Evolutionary conservation across 2,797 vertebrate genomes (phyloP).

Genomic region (Acomys russatus): DNA sequence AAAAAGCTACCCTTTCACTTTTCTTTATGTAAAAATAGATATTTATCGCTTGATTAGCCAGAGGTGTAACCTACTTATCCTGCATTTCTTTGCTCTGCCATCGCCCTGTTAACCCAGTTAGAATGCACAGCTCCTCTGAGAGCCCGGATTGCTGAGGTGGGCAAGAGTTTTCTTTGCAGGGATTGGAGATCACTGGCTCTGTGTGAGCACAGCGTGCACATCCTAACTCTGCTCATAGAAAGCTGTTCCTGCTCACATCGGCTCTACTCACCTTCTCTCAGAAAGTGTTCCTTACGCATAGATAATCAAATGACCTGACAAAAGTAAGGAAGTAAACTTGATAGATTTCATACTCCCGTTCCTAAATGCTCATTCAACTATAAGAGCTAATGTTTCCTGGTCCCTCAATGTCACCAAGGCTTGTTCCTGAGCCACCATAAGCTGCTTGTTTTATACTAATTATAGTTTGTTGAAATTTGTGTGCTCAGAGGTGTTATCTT

Average conservation of each 20-base stretch:
- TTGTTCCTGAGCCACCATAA: neutral
- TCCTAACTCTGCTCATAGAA: neutral
- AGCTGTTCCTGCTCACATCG: neutral
- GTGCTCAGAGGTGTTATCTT: neutral
- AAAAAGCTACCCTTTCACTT: neutral
- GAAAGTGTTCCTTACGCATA: neutral
- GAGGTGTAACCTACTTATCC: constrained; percentile 18
- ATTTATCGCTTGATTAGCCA: constrained; percentile 50
- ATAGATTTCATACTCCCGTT: neutral
- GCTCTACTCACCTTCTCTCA: neutral
- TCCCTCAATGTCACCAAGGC: neutral
- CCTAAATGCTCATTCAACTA: neutral
- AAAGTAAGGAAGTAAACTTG: neutral
- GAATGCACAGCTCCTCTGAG: constrained; percentile 8
- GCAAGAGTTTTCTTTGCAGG: neutral
- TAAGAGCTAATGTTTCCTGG: neutral
- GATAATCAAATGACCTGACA: constrained; percentile 35
- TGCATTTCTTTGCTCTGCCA: constrained; percentile 18
- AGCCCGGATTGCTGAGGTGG: constrained; percentile 27
- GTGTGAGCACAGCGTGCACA: neutral
- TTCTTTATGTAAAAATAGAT: constrained; percentile 35
- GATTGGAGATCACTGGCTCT: neutral
- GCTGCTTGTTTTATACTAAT: neutral
- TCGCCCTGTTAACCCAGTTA: constrained; percentile 51
- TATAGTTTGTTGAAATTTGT: constrained; percentile 14